Conservation (phyloP, 2,113 vertebrate genomes). For the human (Homo sapiens) region GRCh38 chr3:183658501-183659000, state of each 20-base stretch:
- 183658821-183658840: too few species aligned
- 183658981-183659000: too few species aligned
- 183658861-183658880: too few species aligned
- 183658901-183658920: too few species aligned
- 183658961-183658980: too few species aligned
- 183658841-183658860: too few species aligned
- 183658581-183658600: neutral
- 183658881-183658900: too few species aligned
- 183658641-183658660: slow-evolving; percentile 24
- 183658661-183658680: neutral
- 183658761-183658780: neutral
- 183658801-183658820: too few species aligned
- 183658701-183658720: neutral
- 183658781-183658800: neutral
- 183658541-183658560: neutral
- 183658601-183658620: neutral
- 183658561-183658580: neutral
- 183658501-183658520: neutral
- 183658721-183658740: neutral
- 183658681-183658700: neutral
- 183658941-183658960: too few species aligned
- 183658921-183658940: too few species aligned
- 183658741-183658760: slow-evolving; percentile 7
- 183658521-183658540: neutral
- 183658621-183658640: neutral